Base-by-base conservation (phyloP, 2,113 vertebrate genomes). In the Urocitellus parryii region DNA sequence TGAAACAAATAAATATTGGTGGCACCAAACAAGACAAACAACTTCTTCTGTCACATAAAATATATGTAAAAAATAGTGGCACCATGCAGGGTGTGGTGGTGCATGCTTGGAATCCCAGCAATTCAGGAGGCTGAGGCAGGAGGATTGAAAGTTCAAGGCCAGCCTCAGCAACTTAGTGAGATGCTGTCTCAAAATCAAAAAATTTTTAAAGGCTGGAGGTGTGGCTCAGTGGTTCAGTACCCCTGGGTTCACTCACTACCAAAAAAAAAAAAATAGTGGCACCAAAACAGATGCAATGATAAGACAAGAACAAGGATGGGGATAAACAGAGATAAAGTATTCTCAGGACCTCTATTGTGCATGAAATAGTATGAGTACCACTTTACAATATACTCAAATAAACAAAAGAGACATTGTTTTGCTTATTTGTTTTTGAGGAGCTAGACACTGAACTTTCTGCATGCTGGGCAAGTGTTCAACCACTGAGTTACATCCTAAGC, bases 1-100 rank as follows among this genome's bases (percentile, higher is more conserved):
- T 53, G 79, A 87, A 82, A 25, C 32, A 82, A 94, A 58, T 86
- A 77, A 94, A 90, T 74, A n/a, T n/a, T 84, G 42, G 12, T 20
- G 70, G 12, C n/a, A 83, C 17, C 65, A 85, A 63, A 63, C 39
- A 94, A 53, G 13, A 84, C 37, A 4, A 70, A 14, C 34, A 51
- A 37, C 70, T 76, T 81, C 10, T 94, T 42, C 4, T 53, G 34
- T 65, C n/a, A 32, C 29, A 34, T 53, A 25, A 68, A 86, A 68
- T 56, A 82, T 17, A 39, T 5, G 20, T 83, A 79, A 73, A 72
- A 88, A 22, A n/a, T 10, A 29, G n/a, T 32, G 45, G 61, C 61
- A 65, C 29, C 73, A 78, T 24, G 56, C 20, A 58, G 20, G 56
- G 56, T 8, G 7, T 22, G 56, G 56, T 22, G 20, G 20, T 22